Base-by-base conservation (phyloP, 1,140 invertebrate genomes). In the Diorhabda carinulata region DNA sequence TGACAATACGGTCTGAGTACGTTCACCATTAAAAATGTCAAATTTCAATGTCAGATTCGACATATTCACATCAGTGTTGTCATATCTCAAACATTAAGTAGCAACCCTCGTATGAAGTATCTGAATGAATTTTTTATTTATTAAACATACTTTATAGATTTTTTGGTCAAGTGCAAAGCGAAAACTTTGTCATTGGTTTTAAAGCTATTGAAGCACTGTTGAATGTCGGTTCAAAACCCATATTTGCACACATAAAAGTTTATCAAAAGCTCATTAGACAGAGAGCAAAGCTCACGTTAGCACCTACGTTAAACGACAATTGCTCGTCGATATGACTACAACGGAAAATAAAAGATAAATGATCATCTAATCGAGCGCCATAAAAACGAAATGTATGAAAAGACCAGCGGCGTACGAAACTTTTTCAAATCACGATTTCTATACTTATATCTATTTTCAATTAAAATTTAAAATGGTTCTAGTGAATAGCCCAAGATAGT, bases 311-410 rank as follows among this genome's bases (percentile, higher is more conserved):
- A 61, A 61, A 43, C 59, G 59, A 61, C 59, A 61, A 43, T 7
- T 61, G 7, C 41, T 8, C 59, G 25, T 40, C 42, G 59, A 61
- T 61, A 43, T 61, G 25, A 9, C 25, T 61, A 52, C 47, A 52
- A 52, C 47, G 47, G 59, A 61, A 61, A 61, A 61, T 61, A 61
- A 61, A 43, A n/a, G 25, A 61, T 61, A 61, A 61, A 61, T 61
- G 25, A 43, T 43, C 59, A 43, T 61, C 59, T 61, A 61, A 61
- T 61, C 59, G 59, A 61, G 6, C 42, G 59, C 9, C 59, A 61
- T 61, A 61, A 61, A 61, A 61, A 61, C 59, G 41, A 61, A 61
- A 61, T 43, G 59, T 40, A 41, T 10, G 5, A 61, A 10, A 40
- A 40, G 25, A 41, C 59, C 59, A 43, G 41, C 41, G 42, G 59